Evolutionary conservation across 1,140 invertebrate species (phyloP).

Genomic region (Lepidurus apus): DNA sequence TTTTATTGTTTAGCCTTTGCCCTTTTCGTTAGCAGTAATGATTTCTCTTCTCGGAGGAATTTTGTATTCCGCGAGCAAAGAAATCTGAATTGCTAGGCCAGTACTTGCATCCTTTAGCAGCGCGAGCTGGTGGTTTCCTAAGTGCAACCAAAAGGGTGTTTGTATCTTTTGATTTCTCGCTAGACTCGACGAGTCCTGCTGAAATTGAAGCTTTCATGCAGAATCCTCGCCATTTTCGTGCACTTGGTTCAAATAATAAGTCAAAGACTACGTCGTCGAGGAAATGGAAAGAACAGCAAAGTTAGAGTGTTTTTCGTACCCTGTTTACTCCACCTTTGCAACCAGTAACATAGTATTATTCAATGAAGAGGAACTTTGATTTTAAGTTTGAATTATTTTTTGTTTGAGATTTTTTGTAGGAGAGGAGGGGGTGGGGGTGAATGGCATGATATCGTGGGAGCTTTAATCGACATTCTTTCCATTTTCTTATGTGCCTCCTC

Average conservation of each 20-base stretch:
- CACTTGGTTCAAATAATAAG: neutral
- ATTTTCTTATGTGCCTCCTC: neutral
- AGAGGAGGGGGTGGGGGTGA: too few relatives aligned
- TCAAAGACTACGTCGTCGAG: neutral
- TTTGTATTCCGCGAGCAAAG: neutral
- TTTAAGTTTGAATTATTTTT: too few relatives aligned
- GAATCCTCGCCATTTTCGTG: neutral
- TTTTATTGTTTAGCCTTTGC: neutral
- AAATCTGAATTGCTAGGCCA: constrained; percentile 1
- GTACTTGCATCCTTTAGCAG: constrained; percentile 14
- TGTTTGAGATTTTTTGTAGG: too few relatives aligned
- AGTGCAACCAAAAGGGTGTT: constrained; percentile 8
- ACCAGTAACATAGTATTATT: too few relatives aligned
- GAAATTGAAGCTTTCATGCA: constrained; percentile 19
- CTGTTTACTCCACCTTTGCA: too few relatives aligned
- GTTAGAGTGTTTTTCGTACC: neutral
- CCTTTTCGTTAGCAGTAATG: constrained; percentile 4
- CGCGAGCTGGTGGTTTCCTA: neutral
- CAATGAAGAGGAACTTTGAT: too few relatives aligned
- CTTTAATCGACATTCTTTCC: neutral
- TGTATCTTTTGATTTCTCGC: neutral
- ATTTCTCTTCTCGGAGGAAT: neutral
- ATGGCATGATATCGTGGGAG: neutral
- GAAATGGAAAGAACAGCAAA: neutral
- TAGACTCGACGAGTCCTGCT: neutral